These are phyloP conservation scores for Acrocephalus arundinaceus DNA, from an alignment of 2,113 vertebrate genomes.

Conservation along the genomic window DNA sequence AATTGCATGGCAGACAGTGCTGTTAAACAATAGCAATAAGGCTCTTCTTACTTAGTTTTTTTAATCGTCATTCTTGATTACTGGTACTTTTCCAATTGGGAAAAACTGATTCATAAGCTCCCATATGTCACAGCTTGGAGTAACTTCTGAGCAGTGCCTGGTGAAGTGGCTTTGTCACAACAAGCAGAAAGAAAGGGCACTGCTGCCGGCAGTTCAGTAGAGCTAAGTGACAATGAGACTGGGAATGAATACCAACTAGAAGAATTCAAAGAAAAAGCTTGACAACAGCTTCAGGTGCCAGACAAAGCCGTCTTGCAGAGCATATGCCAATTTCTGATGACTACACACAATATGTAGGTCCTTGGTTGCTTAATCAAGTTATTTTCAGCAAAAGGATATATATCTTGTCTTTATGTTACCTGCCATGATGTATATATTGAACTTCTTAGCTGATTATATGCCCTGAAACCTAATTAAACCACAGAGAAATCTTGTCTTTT, in stretches of 20 bases:
- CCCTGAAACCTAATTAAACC: neutral
- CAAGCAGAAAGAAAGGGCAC: neutral
- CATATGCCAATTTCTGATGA: slow-evolving; percentile 50
- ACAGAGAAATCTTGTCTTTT: neutral
- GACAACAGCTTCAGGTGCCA: slow-evolving; percentile 65
- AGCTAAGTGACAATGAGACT: slow-evolving; percentile 22
- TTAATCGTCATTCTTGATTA: neutral
- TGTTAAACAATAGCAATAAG: neutral
- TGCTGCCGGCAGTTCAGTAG: slow-evolving; percentile 40
- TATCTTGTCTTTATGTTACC: neutral
- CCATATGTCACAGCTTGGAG: neutral
- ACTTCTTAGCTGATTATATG: neutral
- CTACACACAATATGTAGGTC: slow-evolving; percentile 16
- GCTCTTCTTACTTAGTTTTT: neutral
- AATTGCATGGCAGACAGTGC: neutral
- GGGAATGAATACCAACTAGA: slow-evolving; percentile 38
- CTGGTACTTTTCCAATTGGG: neutral
- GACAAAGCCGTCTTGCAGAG: slow-evolving; percentile 58
- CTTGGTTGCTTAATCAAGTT: slow-evolving; percentile 13
- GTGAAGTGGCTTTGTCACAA: slow-evolving; percentile 30
- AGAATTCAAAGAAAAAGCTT: slow-evolving; percentile 50
- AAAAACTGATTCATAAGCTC: slow-evolving; percentile 15
- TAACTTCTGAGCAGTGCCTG: slow-evolving; percentile 7
- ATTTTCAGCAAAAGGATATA: neutral
- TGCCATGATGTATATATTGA: neutral